A percentile compares a stretch with the other conserved stretches of the same genome.
Evolutionary conservation across 2,888 invertebrate species (phyloP).

Genomic region (Noctua comes): DNA sequence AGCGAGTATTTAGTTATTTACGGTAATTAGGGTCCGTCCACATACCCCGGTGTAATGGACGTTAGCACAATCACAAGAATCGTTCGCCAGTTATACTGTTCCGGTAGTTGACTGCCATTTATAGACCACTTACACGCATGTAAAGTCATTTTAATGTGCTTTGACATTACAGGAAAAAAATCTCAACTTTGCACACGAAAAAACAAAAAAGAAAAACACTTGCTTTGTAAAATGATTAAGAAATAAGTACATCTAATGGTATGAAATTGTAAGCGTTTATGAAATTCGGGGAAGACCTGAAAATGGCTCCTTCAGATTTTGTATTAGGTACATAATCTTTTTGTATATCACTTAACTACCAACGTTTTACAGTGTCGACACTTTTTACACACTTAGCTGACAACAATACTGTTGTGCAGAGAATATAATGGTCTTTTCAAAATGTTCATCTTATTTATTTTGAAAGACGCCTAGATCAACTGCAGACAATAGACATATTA

Average conservation of each 20-base stretch:
- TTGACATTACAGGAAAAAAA: slow-evolving; percentile 42
- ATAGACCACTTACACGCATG: slow-evolving; percentile 61
- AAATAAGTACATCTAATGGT: slow-evolving; percentile 22
- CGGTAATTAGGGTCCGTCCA: slow-evolving; percentile 51
- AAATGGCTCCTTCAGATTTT: not conserved
- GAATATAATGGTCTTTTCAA: not conserved
- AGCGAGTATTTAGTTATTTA: slow-evolving; percentile 53
- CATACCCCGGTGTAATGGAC: slow-evolving; percentile 40
- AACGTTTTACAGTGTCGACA: not conserved
- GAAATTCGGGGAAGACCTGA: slow-evolving; percentile 16
- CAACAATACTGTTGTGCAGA: not conserved
- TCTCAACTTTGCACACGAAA: slow-evolving; percentile 33
- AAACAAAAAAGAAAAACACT: slow-evolving; percentile 40
- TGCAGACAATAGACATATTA: slow-evolving; percentile 1
- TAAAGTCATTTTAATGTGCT: slow-evolving; percentile 57
- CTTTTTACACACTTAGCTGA: not conserved
- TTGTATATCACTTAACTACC: not conserved
- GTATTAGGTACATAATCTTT: not conserved
- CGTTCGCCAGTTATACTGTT: slow-evolving; percentile 60
- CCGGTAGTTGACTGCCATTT: slow-evolving; percentile 63
- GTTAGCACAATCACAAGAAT: slow-evolving; percentile 62
- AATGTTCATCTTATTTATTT: not conserved
- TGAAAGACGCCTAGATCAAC: not conserved
- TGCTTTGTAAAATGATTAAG: slow-evolving; percentile 21
- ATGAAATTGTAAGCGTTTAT: slow-evolving; percentile 19